Conservation (phyloP, 2,797 vertebrate genomes). For the Brachyalestes nurse region DNA sequence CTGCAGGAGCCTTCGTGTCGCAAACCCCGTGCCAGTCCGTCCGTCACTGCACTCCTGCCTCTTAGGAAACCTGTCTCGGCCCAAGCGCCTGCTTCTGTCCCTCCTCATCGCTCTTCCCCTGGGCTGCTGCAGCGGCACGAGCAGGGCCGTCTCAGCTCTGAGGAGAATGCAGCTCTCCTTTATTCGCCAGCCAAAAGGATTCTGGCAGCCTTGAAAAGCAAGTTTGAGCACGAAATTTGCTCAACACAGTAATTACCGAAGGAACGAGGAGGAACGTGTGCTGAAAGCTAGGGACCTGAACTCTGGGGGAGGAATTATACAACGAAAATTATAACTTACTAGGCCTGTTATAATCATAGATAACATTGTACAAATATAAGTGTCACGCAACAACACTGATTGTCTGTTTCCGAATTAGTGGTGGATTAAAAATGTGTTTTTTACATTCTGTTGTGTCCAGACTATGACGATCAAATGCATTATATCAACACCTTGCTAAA, state of each 20-base stretch:
- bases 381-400: too few species aligned
- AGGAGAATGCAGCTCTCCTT: not conserved
- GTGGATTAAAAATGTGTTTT: too few species aligned
- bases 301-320: not conserved
- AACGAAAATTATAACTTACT: too few species aligned
- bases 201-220: slow-evolving; percentile 11
- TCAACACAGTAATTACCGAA: slow-evolving; percentile 16
- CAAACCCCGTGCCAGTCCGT: not conserved
- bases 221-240: slow-evolving; percentile 14
- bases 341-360: too few species aligned
- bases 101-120: not conserved
- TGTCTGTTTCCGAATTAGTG: too few species aligned
- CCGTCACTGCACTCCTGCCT: not conserved
- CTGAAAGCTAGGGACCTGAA: not conserved
- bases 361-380: too few species aligned
- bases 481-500: too few species aligned
- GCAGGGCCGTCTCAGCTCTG: not conserved
- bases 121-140: not conserved
- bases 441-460: too few species aligned
- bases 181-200: not conserved
- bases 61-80: not conserved
- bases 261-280: slow-evolving; percentile 19
- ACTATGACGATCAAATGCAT: too few species aligned
- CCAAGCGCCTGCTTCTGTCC: not conserved
- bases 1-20: not conserved